A percentile compares a stretch with the other conserved stretches of the same genome.
phyloP scores from a whole-genome alignment of 1,140 invertebrate genomes.

The Eupristina koningsbergeri region DNA sequence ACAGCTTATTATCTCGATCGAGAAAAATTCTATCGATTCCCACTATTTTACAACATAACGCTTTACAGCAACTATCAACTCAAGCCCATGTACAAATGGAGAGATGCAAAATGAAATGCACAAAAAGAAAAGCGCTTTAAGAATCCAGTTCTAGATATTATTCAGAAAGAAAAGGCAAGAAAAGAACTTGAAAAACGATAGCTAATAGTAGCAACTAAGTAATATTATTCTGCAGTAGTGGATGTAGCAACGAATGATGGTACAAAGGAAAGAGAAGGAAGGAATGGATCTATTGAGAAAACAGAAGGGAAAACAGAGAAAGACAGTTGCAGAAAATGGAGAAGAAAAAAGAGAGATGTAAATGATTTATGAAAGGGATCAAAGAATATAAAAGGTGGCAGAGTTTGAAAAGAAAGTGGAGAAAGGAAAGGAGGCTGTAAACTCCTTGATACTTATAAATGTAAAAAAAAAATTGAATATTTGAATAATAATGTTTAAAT shows the following conservation, averaged over 20 bases:
- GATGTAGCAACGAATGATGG: constrained; percentile 33
- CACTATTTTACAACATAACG: background rate
- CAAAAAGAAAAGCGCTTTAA: constrained; percentile 34
- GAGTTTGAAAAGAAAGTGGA: background rate
- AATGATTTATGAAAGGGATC: background rate
- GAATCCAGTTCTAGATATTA: constrained; percentile 51
- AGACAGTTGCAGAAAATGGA: constrained; percentile 42
- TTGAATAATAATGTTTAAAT: background rate
- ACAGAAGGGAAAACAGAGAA: background rate
- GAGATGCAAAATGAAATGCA: background rate
- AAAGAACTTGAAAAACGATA: background rate
- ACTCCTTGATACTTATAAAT: constrained; percentile 6
- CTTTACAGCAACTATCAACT: background rate
- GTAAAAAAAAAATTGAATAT: background rate
- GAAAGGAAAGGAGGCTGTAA: constrained; percentile 29
- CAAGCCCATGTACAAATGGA: background rate
- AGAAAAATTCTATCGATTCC: constrained; percentile 38
- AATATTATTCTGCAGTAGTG: constrained; percentile 53
- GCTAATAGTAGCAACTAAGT: background rate
- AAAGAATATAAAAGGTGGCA: constrained; percentile 28
- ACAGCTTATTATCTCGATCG: constrained; percentile 42
- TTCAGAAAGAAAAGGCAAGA: constrained; percentile 40
- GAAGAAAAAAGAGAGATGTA: constrained; percentile 15
- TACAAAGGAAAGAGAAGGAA: constrained; percentile 21
- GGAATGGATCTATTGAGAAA: constrained; percentile 23